A percentile compares a stretch with the other conserved stretches of the same genome.
Evolutionary conservation across 2,888 invertebrate genomes (phyloP).

Genomic region (Monopis laevigella): DNA sequence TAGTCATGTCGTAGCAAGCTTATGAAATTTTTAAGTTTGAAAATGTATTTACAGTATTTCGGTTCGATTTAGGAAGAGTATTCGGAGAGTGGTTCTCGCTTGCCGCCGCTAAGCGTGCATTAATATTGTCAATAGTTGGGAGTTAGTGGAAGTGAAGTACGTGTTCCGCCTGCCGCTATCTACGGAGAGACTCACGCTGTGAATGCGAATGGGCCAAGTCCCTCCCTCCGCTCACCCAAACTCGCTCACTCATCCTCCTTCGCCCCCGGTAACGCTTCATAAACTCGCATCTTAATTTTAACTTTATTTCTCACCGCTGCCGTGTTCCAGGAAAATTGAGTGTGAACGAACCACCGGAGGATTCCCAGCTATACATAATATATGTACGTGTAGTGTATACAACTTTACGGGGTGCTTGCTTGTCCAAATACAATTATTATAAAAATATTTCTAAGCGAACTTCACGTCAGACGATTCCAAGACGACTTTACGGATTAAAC

Average conservation of each 20-base stretch:
- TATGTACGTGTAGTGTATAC: too few species aligned
- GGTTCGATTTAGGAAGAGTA: too few species aligned
- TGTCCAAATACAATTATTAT: too few species aligned
- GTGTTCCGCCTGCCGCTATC: slow-evolving; percentile 67
- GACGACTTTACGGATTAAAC: too few species aligned
- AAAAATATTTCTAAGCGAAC: too few species aligned
- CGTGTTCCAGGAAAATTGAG: slow-evolving; percentile 62
- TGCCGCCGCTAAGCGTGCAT: slow-evolving; percentile 52
- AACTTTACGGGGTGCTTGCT: too few species aligned
- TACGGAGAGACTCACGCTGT: slow-evolving; percentile 60
- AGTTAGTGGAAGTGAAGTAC: slow-evolving; percentile 67
- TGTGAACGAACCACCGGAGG: slow-evolving; percentile 56
- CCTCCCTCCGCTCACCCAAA: slow-evolving; percentile 34
- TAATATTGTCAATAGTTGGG: slow-evolving; percentile 68
- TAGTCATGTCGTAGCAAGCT: not conserved
- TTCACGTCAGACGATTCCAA: too few species aligned
- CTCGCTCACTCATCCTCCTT: slow-evolving; percentile 22
- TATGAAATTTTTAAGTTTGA: too few species aligned
- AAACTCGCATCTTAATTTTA: slow-evolving; percentile 67
- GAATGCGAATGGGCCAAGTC: slow-evolving; percentile 51
- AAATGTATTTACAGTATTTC: too few species aligned
- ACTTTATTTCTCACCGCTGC: slow-evolving; percentile 64
- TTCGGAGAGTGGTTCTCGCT: not conserved
- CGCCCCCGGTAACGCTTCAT: slow-evolving; percentile 53
- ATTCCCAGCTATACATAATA: too few species aligned